These are phyloP conservation scores for Hartigia nigra DNA, from an alignment of 2,888 invertebrate genomes.

Conservation along the genomic window DNA sequence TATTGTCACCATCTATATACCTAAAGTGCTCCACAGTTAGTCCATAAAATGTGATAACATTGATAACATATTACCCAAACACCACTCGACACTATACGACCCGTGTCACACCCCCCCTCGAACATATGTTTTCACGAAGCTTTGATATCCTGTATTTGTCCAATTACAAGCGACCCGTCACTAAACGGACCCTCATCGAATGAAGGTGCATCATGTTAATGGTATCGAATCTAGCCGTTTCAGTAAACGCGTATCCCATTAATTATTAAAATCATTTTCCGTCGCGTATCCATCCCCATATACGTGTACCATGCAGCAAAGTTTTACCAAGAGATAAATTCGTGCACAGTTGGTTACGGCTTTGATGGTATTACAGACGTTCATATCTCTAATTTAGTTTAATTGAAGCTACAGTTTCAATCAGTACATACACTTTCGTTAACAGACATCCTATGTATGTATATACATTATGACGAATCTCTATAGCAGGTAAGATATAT, in stretches of 20 bases:
- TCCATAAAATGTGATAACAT: background rate
- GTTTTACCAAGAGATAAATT: background rate
- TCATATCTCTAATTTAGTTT: background rate
- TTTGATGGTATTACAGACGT: background rate
- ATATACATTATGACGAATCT: background rate
- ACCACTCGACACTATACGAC: background rate
- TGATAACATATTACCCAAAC: background rate
- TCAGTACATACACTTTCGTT: background rate
- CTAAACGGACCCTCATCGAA: slow-evolving; percentile 45
- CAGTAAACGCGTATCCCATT: slow-evolving; percentile 39
- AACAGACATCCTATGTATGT: background rate
- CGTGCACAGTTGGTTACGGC: background rate
- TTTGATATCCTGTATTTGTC: slow-evolving; percentile 52
- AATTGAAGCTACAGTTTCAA: background rate
- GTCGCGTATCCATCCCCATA: background rate
- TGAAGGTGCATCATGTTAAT: slow-evolving; percentile 54
- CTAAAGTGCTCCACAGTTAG: background rate
- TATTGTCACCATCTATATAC: background rate
- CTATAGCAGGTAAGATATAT: background rate
- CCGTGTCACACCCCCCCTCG: background rate
- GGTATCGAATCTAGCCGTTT: slow-evolving; percentile 39
- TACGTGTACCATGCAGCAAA: background rate
- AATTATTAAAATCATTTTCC: slow-evolving; percentile 34
- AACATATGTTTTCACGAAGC: slow-evolving; percentile 17
- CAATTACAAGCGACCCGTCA: slow-evolving; percentile 45